Conservation (phyloP, 2,113 vertebrate species). For the Xenotilapia leptura region DNA sequence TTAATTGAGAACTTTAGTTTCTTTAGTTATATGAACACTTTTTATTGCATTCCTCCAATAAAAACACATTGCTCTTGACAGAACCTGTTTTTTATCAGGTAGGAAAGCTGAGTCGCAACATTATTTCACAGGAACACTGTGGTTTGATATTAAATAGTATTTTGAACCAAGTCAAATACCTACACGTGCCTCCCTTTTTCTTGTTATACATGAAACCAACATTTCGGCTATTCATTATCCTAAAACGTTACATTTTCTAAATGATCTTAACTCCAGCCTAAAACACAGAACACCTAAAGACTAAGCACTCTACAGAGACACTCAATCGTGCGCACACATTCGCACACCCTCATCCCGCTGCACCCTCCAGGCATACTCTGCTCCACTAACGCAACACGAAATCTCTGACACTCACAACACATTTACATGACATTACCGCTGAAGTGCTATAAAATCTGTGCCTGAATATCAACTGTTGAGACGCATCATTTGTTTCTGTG, state of each 20-base stretch:
- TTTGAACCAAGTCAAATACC: background rate
- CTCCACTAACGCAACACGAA: conserved; percentile 35
- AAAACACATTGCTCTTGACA: background rate
- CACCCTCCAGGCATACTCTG: background rate
- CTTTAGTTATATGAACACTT: background rate
- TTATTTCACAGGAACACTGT: background rate
- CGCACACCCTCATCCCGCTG: background rate
- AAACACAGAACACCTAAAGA: background rate
- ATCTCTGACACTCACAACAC: conserved; percentile 30
- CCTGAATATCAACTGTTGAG: conserved; percentile 19
- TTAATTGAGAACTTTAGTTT: background rate
- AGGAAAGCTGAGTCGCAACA: background rate
- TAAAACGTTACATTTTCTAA: background rate
- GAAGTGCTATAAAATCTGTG: conserved; percentile 24
- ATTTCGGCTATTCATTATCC: background rate
- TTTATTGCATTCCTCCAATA: background rate
- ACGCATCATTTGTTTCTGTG: background rate
- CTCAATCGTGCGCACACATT: background rate
- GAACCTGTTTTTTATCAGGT: background rate
- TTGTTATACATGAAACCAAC: background rate
- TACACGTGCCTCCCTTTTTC: background rate
- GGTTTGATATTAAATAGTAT: background rate
- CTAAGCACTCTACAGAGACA: background rate
- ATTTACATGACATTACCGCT: conserved; percentile 51
- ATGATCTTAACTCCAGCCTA: background rate